Base-by-base conservation (phyloP, 2,888 invertebrate genomes). In the Drosophila villosipedis region DNA sequence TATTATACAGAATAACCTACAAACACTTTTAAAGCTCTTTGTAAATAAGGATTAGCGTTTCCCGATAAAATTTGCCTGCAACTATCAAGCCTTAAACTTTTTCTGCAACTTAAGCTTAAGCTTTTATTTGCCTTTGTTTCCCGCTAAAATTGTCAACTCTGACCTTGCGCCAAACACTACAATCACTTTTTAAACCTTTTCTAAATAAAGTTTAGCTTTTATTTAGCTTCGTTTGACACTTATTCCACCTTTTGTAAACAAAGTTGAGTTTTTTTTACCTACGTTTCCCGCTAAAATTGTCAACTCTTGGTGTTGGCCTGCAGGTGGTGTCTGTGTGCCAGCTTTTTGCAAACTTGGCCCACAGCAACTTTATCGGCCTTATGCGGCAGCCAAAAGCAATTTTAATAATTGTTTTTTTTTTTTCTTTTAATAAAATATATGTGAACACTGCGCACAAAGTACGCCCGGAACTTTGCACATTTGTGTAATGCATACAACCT, bases 331-430 rank as follows among this genome's bases (percentile, higher is more conserved):
- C 19, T 50, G 49, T 39, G n/a, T 57, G 50, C 22, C 67, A 68
- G 33, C 37, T 53, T 39, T 39, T 9, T 35, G 52, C 52, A 52
- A 61, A 62, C 64, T 68, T 58, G 49, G 75, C 39, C 30, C 22
- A 57, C 43, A 12, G 61, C 62, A 54, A 68, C 62, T 68, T 69
- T 78, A 64, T 65, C 61, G 31, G 61, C 37, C 39, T 33, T 25
- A 60, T 73, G 67, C 69, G 75, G 64, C 70, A 39, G 81, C 60
- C 66, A 68, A 72, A 81, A 85, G 84, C 84, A 86, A 86, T 86
- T 86, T 86, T 84, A 89, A 86, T 86, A 86, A 86, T 86, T 86
- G 86, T 89, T 86, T 84, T 31, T 31, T 31, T 89, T 84, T 39
- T 19, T 39, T n/a, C 10, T 39, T 41, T 41, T 4, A 67, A 77